A percentile compares a stretch with the other conserved stretches of the same genome.
Conservation (phyloP, 2,113 vertebrate genomes). For the Crotalus horridus region DNA sequence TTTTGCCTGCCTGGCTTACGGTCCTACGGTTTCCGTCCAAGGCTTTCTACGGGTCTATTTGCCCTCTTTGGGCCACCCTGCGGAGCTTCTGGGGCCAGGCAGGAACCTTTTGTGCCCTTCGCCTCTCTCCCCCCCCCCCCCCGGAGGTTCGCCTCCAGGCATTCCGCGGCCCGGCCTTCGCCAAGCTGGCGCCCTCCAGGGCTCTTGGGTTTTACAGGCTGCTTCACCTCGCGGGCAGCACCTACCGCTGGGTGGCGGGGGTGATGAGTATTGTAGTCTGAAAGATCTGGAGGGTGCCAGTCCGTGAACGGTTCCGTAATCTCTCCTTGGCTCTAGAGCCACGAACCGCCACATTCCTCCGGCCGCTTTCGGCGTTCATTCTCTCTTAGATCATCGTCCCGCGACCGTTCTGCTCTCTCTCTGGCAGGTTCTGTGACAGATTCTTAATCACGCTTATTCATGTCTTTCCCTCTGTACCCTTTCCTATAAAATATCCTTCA, state of each 20-base stretch:
- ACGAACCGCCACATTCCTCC: not conserved
- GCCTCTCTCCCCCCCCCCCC: not conserved
- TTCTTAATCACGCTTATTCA: not conserved
- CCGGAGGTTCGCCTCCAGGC: not conserved
- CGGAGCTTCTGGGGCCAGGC: not conserved
- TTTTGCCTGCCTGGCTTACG: not conserved
- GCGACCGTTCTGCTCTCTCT: not conserved
- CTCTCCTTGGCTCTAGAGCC: accelerated
- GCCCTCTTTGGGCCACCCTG: too few species aligned
- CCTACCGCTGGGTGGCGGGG: not conserved
- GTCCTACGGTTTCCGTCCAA: not conserved
- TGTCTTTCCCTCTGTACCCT: not conserved
- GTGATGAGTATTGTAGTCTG: not conserved
- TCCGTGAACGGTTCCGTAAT: not conserved
- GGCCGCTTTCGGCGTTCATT: not conserved
- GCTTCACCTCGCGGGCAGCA: not conserved
- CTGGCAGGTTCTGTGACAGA: not conserved
- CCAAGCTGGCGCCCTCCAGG: not conserved
- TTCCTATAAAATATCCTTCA: not conserved
- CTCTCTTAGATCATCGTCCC: not conserved
- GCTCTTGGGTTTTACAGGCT: not conserved
- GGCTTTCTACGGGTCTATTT: not conserved
- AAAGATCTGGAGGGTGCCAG: not conserved
- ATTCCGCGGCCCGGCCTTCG: not conserved
- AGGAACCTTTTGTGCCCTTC: not conserved